phyloP scores from a whole-genome alignment of 2,113 vertebrate genomes.

The Cyprinodon brontotheroides region DNA sequence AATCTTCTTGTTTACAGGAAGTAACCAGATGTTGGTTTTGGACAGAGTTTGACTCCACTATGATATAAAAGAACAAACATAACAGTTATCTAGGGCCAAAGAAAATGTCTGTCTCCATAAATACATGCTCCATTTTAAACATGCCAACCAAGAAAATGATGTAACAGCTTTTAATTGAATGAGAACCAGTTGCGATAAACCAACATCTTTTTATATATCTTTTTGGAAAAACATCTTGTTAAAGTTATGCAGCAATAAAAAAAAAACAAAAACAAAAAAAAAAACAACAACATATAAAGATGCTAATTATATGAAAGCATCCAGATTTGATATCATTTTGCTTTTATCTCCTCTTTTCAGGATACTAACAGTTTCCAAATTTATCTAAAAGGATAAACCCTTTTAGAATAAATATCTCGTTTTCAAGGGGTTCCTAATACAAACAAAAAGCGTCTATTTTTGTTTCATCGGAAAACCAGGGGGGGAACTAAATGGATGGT shows the following conservation, averaged over 20 bases:
- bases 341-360: background rate
- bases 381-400: too few species aligned
- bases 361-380: background rate
- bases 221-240: slow-evolving; percentile 50
- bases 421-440: too few species aligned
- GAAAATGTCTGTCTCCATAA: slow-evolving; percentile 60
- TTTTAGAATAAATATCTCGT: too few species aligned
- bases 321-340: background rate
- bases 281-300: slow-evolving; percentile 3
- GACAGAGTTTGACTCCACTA: background rate
- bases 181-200: slow-evolving; percentile 48
- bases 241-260: slow-evolving; percentile 23
- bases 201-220: slow-evolving; percentile 13
- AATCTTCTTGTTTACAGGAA: background rate
- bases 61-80: background rate
- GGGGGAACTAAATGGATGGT: too few species aligned
- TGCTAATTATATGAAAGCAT: slow-evolving; percentile 11
- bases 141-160: slow-evolving; percentile 44
- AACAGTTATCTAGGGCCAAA: slow-evolving; percentile 56
- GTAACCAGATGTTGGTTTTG: background rate
- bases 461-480: too few species aligned
- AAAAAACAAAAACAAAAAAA: slow-evolving; percentile 24
- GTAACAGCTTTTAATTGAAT: slow-evolving; percentile 63
- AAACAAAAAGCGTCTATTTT: too few species aligned
- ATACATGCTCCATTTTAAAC: slow-evolving; percentile 53